These are phyloP conservation scores for Melieria picta DNA, from an alignment of 2,888 invertebrate genomes.

Conservation along the genomic window DNA sequence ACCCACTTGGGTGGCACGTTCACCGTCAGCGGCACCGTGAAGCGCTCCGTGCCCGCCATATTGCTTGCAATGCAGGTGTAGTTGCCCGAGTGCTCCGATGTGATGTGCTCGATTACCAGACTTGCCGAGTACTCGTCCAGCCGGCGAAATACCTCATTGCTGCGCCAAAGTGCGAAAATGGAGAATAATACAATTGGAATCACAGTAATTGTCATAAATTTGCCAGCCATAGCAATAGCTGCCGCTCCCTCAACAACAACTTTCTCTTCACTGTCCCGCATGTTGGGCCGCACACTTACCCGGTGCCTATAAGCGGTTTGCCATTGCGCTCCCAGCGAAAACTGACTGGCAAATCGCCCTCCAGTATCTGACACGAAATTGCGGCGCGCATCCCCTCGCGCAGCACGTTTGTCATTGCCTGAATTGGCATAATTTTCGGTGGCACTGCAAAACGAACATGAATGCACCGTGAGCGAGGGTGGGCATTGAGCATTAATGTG, in stretches of 20 bases:
- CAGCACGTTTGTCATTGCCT: slow-evolving; percentile 81
- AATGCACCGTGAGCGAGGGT: slow-evolving; percentile 18
- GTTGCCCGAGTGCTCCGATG: slow-evolving; percentile 87
- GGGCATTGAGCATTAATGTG: background rate
- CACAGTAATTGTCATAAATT: background rate
- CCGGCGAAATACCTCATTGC: slow-evolving; percentile 70
- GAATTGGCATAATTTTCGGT: slow-evolving; percentile 85
- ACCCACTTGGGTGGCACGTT: slow-evolving; percentile 92
- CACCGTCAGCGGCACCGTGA: slow-evolving; percentile 82
- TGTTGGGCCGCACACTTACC: slow-evolving; percentile 56
- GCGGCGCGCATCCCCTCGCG: slow-evolving; percentile 88
- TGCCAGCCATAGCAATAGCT: background rate
- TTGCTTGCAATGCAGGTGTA: slow-evolving; percentile 91
- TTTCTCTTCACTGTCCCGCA: too few relatives aligned
- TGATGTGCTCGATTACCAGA: slow-evolving; percentile 85
- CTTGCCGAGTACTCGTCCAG: slow-evolving; percentile 88
- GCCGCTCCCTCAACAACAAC: too few relatives aligned
- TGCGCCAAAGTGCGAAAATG: slow-evolving; percentile 33
- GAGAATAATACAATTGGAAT: too few relatives aligned
- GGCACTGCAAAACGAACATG: slow-evolving; percentile 70
- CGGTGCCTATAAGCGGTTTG: slow-evolving; percentile 76
- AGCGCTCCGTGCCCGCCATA: slow-evolving; percentile 82
- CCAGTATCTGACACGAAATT: slow-evolving; percentile 89
- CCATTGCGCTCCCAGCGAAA: slow-evolving; percentile 93
- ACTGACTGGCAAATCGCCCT: slow-evolving; percentile 91